Evolutionary conservation across 2,113 vertebrate genomes (phyloP).

Genomic region (Pseudopodoces humilis): DNA sequence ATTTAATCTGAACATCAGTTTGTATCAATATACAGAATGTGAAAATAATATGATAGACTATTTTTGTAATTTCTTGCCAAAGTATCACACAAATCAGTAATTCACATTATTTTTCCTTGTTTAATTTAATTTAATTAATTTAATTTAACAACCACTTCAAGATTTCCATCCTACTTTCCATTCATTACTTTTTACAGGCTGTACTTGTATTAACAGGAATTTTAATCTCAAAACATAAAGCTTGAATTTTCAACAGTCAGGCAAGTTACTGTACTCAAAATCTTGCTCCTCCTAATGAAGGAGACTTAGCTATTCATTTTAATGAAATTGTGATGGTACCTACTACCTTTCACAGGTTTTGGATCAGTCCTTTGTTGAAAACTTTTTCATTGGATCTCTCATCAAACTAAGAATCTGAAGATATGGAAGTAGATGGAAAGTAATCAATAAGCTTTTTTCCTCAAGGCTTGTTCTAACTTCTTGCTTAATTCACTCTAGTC

Average conservation of each 20-base stretch:
- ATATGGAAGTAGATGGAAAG: not conserved
- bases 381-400: not conserved
- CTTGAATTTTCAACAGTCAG: not conserved
- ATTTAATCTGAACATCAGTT: not conserved
- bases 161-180: not conserved
- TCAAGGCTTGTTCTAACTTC: not conserved
- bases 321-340: not conserved
- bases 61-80: not conserved
- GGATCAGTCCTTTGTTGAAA: not conserved
- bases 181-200: not conserved
- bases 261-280: not conserved
- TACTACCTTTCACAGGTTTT: not conserved
- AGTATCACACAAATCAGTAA: not conserved
- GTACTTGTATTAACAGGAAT: not conserved
- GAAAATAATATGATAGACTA: not conserved
- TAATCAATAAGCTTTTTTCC: not conserved
- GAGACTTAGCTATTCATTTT: not conserved
- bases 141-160: not conserved
- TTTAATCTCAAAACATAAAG: not conserved
- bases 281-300: not conserved
- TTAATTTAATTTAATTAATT: not conserved
- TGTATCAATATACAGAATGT: not conserved
- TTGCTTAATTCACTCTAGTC: not conserved
- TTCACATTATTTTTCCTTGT: not conserved
- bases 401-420: not conserved